Base-by-base conservation (phyloP, 1,140 invertebrate genomes). In the Parapsyche elsis region DNA sequence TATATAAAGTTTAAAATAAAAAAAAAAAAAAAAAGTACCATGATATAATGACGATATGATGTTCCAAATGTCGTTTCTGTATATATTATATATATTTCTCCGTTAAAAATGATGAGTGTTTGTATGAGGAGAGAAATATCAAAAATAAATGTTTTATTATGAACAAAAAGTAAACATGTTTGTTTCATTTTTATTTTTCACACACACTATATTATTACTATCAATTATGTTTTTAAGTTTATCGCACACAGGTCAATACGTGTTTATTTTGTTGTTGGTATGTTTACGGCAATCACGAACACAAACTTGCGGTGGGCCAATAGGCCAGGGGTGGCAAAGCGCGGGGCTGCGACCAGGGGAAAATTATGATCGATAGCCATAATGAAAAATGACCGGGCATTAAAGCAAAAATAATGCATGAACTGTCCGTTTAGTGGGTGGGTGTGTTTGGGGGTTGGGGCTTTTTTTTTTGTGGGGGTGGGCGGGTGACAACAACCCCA, bases 91-190 rank as follows among this genome's bases (percentile, higher is more conserved):
- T 78, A 78, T 78, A 78, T 78, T 78, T 78, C 61, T 81, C 75
- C 80, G 82, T 83, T 81, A 83, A 70, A 82, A 38, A 73, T 81
- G 74, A 79, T 81, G 82, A 81, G 75, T 83, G 81, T 83, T 80
- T 83, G 82, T 83, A 83, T 79, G 78, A 79, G 78, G 78, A 80
- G 78, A 79, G 61, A 81, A 78, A 81, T 80, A 81, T 81, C 59
- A 79, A 83, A n/a, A 83, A 83, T 83, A 83, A 83, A 83, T 83
- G 82, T 83, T 83, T 83, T 83, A 83, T 83, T 81, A 83, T 83
- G 80, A 83, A 83, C 80, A 79, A 80, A 53, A 83, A 81, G 16
- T 76, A 80, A 64, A 44, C 16, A 23, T 53, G 70, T 59, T 83
- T 83, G 57, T 83, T 83, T 78, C 74, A 73, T 64, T 61, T 77